These are phyloP conservation scores for Trididemnum nubilum DNA, from an alignment of 23 tunicate genomes.

Conservation along the genomic window DNA sequence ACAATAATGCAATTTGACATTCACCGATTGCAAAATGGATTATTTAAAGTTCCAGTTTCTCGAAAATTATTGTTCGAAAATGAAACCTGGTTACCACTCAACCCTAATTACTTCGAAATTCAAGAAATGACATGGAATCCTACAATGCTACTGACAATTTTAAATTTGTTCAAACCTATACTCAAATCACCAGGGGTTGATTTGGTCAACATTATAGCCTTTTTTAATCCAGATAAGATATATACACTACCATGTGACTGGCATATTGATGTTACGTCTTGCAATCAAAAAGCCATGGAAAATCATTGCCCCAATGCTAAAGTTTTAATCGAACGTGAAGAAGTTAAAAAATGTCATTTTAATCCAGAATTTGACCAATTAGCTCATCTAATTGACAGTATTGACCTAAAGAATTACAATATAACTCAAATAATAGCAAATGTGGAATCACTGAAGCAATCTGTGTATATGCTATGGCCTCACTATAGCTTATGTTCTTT, in stretches of 20 bases:
- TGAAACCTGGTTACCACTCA: conserved; percentile 5
- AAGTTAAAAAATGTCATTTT: no score
- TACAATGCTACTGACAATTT: conserved; percentile 35
- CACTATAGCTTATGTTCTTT: conserved; percentile 14
- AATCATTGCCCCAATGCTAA: conserved; percentile 8
- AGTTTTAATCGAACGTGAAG: background rate
- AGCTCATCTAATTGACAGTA: background rate
- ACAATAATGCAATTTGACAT: conserved; percentile 46
- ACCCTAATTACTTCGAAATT: conserved; percentile 7
- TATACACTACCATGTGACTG: conserved; percentile 40
- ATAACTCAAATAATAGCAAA: background rate
- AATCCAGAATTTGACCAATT: background rate
- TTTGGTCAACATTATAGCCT: conserved; percentile 37
- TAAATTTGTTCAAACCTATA: conserved; percentile 25
- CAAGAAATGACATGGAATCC: conserved; percentile 55
- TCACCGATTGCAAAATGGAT: conserved; percentile 26
- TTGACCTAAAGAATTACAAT: conserved; percentile 6
- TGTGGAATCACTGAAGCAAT: background rate
- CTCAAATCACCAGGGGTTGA: conserved; percentile 53
- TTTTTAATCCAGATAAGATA: conserved; percentile 49
- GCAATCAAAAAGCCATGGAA: background rate
- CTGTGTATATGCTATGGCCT: conserved; percentile 6
- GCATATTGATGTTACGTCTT: conserved; percentile 33
- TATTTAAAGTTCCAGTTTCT: conserved; percentile 48
- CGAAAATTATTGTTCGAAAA: background rate